Conservation (phyloP, 1,140 invertebrate genomes). For the Mycetomoellerius zeteki region DNA sequence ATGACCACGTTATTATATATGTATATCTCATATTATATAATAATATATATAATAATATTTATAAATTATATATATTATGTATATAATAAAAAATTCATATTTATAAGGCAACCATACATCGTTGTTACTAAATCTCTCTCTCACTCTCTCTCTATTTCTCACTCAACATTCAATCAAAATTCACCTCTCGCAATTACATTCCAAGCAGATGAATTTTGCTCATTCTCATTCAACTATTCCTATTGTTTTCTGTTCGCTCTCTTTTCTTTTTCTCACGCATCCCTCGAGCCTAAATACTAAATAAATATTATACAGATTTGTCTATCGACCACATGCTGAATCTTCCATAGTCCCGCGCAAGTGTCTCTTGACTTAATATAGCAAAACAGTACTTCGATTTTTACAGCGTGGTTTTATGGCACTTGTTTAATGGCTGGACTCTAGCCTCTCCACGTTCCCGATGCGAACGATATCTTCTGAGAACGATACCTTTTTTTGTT, state of each 20-base stretch:
- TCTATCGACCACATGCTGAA: slow-evolving; percentile 24
- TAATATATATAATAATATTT: slow-evolving; percentile 66
- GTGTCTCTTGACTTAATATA: slow-evolving; percentile 59
- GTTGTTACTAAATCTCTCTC: slow-evolving; percentile 35
- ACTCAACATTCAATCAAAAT: slow-evolving; percentile 2
- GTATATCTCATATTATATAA: slow-evolving; percentile 56
- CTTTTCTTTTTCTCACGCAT: neutral
- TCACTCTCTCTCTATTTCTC: neutral
- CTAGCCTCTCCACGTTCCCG: slow-evolving; percentile 45
- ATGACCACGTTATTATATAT: slow-evolving; percentile 49
- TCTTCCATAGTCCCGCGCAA: slow-evolving; percentile 50
- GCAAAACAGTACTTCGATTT: slow-evolving; percentile 50
- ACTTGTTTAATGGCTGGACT: slow-evolving; percentile 70
- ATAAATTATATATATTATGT: slow-evolving; percentile 63
- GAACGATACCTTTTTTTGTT: neutral
- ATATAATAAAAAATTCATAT: slow-evolving; percentile 64
- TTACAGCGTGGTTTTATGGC: slow-evolving; percentile 67
- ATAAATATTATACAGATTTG: slow-evolving; percentile 73
- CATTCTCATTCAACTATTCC: slow-evolving; percentile 22
- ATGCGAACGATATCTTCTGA: slow-evolving; percentile 42
- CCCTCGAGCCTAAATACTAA: slow-evolving; percentile 28
- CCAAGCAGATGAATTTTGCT: slow-evolving; percentile 19
- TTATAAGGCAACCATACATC: slow-evolving; percentile 73
- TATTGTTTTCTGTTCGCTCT: neutral
- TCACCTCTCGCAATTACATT: slow-evolving; percentile 24